Percentiles rank a stretch among this genome's conserved stretches.
These are phyloP conservation scores for Rallus crepitans DNA, from an alignment of 2,797 vertebrate species.

Conservation along the genomic window DNA sequence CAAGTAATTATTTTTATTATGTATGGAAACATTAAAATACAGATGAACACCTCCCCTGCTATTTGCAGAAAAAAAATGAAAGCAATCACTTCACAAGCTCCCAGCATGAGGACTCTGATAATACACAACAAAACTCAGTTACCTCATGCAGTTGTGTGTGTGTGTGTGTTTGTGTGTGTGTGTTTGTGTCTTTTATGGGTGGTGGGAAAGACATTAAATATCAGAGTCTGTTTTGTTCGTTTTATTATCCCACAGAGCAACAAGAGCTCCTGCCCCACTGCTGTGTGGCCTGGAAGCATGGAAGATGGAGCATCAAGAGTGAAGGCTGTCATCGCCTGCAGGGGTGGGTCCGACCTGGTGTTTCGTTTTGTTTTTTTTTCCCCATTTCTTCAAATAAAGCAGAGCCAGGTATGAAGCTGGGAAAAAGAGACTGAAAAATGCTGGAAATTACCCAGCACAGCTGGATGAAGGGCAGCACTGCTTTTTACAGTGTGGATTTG, in stretches of 20 bases:
- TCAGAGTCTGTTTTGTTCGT: not conserved
- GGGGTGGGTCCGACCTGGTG: not conserved
- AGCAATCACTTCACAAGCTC: not conserved
- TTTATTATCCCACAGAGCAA: not conserved
- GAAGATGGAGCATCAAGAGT: not conserved
- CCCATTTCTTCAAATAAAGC: not conserved
- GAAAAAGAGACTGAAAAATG: not conserved
- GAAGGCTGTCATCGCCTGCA: not conserved
- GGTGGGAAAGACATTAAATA: not conserved
- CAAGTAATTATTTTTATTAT: not conserved
- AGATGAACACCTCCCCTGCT: not conserved
- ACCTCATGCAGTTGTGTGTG: not conserved
- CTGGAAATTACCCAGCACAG: not conserved
- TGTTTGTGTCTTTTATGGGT: not conserved
- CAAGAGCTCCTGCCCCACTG: not conserved
- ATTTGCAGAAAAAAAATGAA: not conserved
- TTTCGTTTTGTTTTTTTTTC: not conserved
- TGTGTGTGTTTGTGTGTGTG: rapidly evolving
- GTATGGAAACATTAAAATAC: not conserved
- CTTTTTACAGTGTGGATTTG: not conserved
- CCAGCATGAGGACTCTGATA: not conserved
- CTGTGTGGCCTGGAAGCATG: not conserved
- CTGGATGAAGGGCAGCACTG: not conserved
- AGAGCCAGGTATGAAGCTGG: not conserved
- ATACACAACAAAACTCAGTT: not conserved